Percentiles rank a stretch among this genome's conserved stretches.
Conservation (phyloP, 2,888 invertebrate species). For the Subacronicta megacephala region DNA sequence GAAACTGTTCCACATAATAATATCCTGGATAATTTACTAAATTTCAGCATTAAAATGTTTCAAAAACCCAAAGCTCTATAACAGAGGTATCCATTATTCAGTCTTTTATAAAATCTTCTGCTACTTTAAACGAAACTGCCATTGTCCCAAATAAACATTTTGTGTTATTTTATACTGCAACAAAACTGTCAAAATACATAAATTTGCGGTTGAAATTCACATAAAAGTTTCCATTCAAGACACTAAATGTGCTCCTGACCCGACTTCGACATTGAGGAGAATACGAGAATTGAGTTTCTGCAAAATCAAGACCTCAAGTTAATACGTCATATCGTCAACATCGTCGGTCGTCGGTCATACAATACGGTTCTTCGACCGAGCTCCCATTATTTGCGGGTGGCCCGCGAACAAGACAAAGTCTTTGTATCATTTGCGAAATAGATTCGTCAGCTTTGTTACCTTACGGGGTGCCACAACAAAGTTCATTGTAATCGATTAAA, state of each 20-base stretch:
- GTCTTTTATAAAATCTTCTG: conserved; percentile 27
- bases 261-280: conserved; percentile 50
- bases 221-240: conserved; percentile 48
- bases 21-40: conserved; percentile 12
- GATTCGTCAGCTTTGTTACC: conserved; percentile 76
- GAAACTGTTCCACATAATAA: conserved; percentile 11
- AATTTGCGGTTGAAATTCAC: conserved; percentile 34
- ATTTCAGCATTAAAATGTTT: conserved; percentile 16
- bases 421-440: conserved; percentile 73
- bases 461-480: conserved; percentile 58
- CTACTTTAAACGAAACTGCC: conserved; percentile 5
- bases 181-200: conserved; percentile 48
- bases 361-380: conserved; percentile 65
- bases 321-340: conserved; percentile 73
- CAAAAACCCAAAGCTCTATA: conserved; percentile 7
- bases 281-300: conserved; percentile 61
- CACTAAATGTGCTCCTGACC: conserved; percentile 45
- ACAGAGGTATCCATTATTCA: conserved; percentile 10
- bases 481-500: conserved; percentile 41
- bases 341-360: conserved; percentile 59
- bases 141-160: conserved; percentile 19
- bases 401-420: conserved; percentile 65
- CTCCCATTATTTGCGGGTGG: conserved; percentile 82
- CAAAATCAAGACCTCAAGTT: conserved; percentile 71
- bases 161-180: conserved; percentile 13